phyloP scores from a whole-genome alignment of 1,140 invertebrate species.

The Potamilus streckersoni region DNA sequence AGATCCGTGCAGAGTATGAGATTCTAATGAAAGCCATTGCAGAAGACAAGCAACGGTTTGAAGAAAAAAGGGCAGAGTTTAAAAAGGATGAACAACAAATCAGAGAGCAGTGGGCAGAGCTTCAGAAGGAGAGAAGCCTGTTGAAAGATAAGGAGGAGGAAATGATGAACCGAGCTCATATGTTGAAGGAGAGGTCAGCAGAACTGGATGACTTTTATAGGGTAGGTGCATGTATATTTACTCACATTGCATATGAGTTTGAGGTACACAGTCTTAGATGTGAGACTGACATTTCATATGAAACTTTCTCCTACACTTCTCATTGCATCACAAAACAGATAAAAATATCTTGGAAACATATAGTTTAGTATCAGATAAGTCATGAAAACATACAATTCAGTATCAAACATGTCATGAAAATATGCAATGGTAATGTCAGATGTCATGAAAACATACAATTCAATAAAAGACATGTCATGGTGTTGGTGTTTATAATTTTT shows the following conservation, averaged over 20 bases:
- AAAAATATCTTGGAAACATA: too few species aligned
- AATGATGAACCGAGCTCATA: conserved; percentile 52
- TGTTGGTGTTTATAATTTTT: too few species aligned
- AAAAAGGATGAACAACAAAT: conserved; percentile 56
- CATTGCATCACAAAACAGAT: too few species aligned
- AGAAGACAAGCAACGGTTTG: conserved; percentile 50
- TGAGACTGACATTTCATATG: too few species aligned
- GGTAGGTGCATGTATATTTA: conserved; percentile 37
- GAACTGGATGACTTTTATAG: conserved; percentile 58
- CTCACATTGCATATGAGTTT: not conserved
- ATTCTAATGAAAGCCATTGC: conserved; percentile 52
- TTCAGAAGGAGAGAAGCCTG: conserved; percentile 49
- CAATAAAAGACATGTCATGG: too few species aligned
- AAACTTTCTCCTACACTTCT: too few species aligned
- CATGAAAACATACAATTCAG: too few species aligned
- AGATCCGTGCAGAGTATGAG: conserved; percentile 63
- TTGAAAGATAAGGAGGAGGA: conserved; percentile 55
- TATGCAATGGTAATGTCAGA: too few species aligned
- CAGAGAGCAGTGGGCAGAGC: conserved; percentile 35
- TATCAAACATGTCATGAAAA: too few species aligned
- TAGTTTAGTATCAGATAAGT: too few species aligned
- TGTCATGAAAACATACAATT: too few species aligned
- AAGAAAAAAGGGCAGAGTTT: conserved; percentile 42
- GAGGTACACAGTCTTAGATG: too few species aligned
- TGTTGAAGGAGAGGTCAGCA: conserved; percentile 55